Evolutionary conservation across 2,888 invertebrate species (phyloP).

Genomic region (Tetrapedia diversipes): DNA sequence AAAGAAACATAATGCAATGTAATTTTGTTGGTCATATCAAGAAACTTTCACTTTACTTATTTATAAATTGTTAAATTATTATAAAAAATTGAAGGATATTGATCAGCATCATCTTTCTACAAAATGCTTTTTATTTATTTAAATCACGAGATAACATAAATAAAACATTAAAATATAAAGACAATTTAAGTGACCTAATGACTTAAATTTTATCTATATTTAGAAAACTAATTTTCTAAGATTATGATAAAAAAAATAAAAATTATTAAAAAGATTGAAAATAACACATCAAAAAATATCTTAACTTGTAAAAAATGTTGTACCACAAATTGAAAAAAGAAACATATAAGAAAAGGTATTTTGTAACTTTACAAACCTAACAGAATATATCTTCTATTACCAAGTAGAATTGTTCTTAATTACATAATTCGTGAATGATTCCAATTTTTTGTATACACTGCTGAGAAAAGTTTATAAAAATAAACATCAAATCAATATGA

Average conservation of each 20-base stretch:
- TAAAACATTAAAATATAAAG: background rate
- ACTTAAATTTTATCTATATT: background rate
- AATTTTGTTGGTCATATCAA: background rate
- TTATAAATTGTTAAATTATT: background rate
- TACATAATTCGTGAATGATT: constrained; percentile 63
- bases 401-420: constrained; percentile 48
- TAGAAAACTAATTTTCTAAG: background rate
- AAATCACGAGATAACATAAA: background rate
- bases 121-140: background rate
- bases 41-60: background rate
- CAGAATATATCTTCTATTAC: constrained; percentile 32
- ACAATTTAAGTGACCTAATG: background rate
- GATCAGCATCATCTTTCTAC: background rate
- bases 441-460: constrained; percentile 1
- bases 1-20: constrained; percentile 23
- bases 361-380: constrained; percentile 57
- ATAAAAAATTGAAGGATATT: background rate
- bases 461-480: background rate
- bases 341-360: background rate
- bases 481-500: constrained; percentile 1
- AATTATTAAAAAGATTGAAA: background rate
- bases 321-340: background rate
- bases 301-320: background rate
- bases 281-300: background rate
- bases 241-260: background rate